Conservation (phyloP, 2,797 vertebrate genomes). For the Calcarius lapponicus region DNA sequence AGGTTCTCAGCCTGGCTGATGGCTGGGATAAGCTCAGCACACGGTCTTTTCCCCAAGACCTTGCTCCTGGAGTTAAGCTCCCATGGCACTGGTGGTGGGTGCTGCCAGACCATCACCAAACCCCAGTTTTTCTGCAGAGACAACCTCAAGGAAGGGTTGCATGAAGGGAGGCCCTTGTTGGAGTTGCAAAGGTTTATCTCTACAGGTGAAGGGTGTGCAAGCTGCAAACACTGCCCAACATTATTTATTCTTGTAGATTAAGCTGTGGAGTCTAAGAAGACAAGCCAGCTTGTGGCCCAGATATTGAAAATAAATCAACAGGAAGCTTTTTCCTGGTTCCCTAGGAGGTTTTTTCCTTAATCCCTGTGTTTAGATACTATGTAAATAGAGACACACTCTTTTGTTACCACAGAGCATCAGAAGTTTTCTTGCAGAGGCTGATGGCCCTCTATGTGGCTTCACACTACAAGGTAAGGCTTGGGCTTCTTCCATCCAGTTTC, state of each 20-base stretch:
- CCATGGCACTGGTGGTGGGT: accelerated
- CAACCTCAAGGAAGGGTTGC: neutral
- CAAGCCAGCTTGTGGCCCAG: neutral
- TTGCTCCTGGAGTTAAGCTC: neutral
- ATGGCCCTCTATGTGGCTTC: slow-evolving; percentile 98
- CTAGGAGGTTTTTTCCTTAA: slow-evolving; percentile 72
- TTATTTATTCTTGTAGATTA: neutral
- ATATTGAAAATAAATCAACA: neutral
- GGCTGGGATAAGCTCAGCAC: neutral
- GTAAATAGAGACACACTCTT: slow-evolving; percentile 97
- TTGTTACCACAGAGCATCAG: slow-evolving; percentile 96
- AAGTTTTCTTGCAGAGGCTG: slow-evolving; percentile 92
- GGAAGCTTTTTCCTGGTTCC: neutral
- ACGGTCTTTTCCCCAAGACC: accelerated
- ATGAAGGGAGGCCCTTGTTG: neutral
- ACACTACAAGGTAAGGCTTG: slow-evolving; percentile 90
- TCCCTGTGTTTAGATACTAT: slow-evolving; percentile 83
- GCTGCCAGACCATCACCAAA: neutral
- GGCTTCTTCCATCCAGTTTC: neutral
- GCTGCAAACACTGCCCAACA: neutral
- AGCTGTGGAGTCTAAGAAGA: neutral
- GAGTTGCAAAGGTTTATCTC: neutral
- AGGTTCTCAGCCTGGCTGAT: neutral
- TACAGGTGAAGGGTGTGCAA: neutral
- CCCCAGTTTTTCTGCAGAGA: neutral